A percentile compares a stretch with the other conserved stretches of the same genome.
Evolutionary conservation across 2,113 vertebrate species (phyloP).

Genomic region (Synodontis membranacea): DNA sequence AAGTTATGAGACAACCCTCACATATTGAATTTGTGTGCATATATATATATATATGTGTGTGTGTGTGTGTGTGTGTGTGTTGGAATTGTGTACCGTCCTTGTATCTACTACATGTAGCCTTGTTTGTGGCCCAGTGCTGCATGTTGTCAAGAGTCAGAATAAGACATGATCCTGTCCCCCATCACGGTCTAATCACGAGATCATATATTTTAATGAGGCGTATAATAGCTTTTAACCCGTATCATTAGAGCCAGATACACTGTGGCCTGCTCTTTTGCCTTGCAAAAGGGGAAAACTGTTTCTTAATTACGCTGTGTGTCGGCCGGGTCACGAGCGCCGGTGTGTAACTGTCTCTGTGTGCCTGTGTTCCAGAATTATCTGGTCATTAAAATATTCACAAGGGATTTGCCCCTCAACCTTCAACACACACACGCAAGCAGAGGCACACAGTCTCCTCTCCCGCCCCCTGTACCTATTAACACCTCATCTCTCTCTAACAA

Average conservation of each 20-base stretch:
- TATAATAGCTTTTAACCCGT: constrained; percentile 80
- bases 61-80: constrained; percentile 13
- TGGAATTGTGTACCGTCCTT: neutral
- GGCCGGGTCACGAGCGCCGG: constrained; percentile 72
- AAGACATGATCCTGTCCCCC: constrained; percentile 60
- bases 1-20: neutral
- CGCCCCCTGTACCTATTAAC: constrained; percentile 69
- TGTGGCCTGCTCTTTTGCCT: constrained; percentile 74
- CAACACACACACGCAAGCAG: constrained; percentile 20
- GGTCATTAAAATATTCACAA: constrained; percentile 77
- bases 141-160: constrained; percentile 26
- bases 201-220: constrained; percentile 82
- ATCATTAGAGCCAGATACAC: constrained; percentile 77
- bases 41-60: neutral
- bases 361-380: constrained; percentile 76
- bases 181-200: constrained; percentile 72
- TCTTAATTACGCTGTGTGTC: constrained; percentile 76
- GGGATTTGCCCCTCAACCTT: constrained; percentile 28
- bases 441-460: constrained; percentile 15
- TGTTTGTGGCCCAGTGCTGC: neutral
- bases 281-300: constrained; percentile 73
- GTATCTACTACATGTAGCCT: constrained; percentile 1
- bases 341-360: constrained; percentile 71
- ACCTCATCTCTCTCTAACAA: constrained; percentile 76
- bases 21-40: neutral